Evolutionary conservation across 2,888 invertebrate species (phyloP).

Genomic region (Polydrusus pterygomalis): DNA sequence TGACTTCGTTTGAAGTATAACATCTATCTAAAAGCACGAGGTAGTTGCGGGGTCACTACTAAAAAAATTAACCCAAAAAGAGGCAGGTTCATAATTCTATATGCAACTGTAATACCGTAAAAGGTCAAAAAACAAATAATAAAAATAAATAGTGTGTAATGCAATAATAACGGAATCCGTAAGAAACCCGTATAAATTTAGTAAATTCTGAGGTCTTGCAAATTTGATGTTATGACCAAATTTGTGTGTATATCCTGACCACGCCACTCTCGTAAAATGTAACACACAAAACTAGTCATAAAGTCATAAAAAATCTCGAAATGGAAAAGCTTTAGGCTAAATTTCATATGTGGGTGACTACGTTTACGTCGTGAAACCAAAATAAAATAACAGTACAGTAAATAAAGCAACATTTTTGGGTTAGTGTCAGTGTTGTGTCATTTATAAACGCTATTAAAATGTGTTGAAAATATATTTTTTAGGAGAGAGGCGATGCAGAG

Average conservation of each 20-base stretch:
- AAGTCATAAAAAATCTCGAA: constrained; percentile 16
- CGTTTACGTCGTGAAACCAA: background rate
- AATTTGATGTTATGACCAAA: constrained; percentile 20
- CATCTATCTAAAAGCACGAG: too few relatives aligned
- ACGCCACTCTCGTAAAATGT: constrained; percentile 17
- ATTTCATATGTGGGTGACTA: constrained; percentile 13
- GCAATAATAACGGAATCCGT: constrained; percentile 19
- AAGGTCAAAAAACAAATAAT: constrained; percentile 1
- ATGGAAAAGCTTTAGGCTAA: constrained; percentile 6
- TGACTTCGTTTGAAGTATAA: too few relatives aligned
- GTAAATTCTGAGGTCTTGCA: background rate
- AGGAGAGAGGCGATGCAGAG: too few relatives aligned
- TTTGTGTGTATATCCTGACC: constrained; percentile 22
- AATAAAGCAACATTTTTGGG: too few relatives aligned
- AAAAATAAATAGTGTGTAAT: background rate
- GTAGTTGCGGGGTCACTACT: too few relatives aligned
- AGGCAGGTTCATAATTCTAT: too few relatives aligned
- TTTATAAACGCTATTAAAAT: background rate
- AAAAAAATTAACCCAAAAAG: too few relatives aligned
- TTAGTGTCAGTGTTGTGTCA: too few relatives aligned
- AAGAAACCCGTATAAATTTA: background rate
- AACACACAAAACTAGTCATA: constrained; percentile 24
- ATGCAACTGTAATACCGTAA: background rate
- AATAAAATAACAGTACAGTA: too few relatives aligned
- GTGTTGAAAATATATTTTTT: too few relatives aligned